These are phyloP conservation scores for Lichenostomus cassidix DNA, from an alignment of 2,113 vertebrate species.

Conservation along the genomic window DNA sequence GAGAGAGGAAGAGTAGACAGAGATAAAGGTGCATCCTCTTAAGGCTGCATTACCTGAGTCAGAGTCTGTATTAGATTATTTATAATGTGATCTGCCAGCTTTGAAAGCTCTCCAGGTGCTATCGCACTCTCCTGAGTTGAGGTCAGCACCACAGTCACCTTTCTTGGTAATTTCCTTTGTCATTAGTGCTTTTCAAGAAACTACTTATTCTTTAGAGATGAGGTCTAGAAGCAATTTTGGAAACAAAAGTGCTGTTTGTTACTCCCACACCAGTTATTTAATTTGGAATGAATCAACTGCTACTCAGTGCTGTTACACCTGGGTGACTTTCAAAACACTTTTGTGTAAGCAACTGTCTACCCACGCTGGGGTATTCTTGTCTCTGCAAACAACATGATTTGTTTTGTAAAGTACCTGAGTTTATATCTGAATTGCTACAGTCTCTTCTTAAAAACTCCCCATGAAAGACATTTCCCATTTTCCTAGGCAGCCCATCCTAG, in stretches of 20 bases:
- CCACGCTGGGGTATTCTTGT: not conserved
- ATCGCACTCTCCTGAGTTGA: not conserved
- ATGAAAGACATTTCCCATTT: not conserved
- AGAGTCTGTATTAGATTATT: not conserved
- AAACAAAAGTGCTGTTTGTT: not conserved
- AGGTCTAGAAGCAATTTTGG: not conserved
- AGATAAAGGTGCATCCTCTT: not conserved
- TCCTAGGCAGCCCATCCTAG: not conserved
- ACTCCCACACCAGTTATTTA: not conserved
- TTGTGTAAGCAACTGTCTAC: not conserved
- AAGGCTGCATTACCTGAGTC: not conserved
- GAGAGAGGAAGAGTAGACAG: not conserved
- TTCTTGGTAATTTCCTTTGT: not conserved
- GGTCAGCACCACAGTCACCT: not conserved
- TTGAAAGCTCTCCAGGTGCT: constrained; percentile 13
- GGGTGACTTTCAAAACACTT: not conserved
- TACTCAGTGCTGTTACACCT: not conserved
- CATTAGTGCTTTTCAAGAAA: not conserved
- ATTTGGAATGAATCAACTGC: not conserved
- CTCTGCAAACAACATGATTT: not conserved
- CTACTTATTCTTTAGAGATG: not conserved
- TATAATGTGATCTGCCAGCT: not conserved
- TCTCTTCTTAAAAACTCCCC: not conserved
- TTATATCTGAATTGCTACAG: not conserved
- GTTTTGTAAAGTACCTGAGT: not conserved